Percentiles rank a stretch among this genome's conserved stretches.
phyloP scores from a whole-genome alignment of 2,888 invertebrate genomes.

The Trachelus tabidus region DNA sequence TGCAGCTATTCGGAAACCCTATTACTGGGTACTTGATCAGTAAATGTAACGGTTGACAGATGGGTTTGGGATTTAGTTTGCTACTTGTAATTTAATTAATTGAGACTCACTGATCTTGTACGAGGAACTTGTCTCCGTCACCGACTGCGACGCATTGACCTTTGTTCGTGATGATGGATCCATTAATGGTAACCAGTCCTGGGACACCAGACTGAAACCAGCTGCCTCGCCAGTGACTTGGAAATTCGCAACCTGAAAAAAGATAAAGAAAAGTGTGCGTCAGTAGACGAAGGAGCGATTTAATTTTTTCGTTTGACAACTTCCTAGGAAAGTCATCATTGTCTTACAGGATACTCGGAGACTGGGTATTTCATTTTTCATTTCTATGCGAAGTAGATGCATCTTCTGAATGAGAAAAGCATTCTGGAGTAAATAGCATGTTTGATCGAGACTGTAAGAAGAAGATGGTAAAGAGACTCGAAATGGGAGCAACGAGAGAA shows the following conservation, averaged over 20 bases:
- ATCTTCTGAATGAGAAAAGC: neutral
- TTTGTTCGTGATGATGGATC: constrained; percentile 64
- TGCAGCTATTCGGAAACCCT: neutral
- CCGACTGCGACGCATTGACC: constrained; percentile 61
- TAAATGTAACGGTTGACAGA: neutral
- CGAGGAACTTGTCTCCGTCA: constrained; percentile 65
- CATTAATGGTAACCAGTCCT: constrained; percentile 61
- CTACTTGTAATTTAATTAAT: constrained; percentile 34
- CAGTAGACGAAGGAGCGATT: neutral
- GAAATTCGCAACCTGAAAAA: constrained; percentile 61
- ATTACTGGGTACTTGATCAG: neutral
- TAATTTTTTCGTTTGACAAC: neutral
- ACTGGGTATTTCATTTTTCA: neutral
- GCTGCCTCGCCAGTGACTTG: constrained; percentile 62
- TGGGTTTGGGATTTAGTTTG: neutral
- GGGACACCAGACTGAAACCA: constrained; percentile 67
- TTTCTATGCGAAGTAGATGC: neutral
- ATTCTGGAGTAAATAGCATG: neutral
- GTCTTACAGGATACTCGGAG: neutral
- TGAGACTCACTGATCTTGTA: constrained; percentile 60
- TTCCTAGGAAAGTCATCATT: neutral
- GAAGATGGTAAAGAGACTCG: constrained; percentile 24
- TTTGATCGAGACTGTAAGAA: constrained; percentile 34
- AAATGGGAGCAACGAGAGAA: constrained; percentile 23
- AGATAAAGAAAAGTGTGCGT: neutral